Percentiles rank a stretch among this genome's conserved stretches.
These are phyloP conservation scores for Tachyglossus aculeatus DNA, from an alignment of 2,797 vertebrate species.

Conservation along the genomic window DNA sequence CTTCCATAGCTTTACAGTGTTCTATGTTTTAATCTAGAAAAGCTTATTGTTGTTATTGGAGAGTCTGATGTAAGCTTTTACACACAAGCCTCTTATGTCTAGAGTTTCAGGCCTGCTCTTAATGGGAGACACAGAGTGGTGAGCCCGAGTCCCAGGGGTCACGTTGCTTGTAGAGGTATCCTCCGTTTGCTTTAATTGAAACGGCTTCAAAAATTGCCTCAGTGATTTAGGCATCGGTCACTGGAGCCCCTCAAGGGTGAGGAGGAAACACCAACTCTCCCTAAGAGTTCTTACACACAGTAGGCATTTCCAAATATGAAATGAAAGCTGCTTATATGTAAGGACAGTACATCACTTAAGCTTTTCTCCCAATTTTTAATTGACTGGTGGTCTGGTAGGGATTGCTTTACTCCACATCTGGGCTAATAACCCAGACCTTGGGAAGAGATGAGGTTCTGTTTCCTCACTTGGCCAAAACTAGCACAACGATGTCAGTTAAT, in stretches of 20 bases:
- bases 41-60: neutral
- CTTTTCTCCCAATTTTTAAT: neutral
- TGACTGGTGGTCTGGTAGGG: neutral
- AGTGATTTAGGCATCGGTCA: neutral
- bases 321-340: neutral
- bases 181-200: conserved; percentile 10
- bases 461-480: neutral
- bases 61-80: neutral
- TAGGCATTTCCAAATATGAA: neutral
- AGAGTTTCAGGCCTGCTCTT: neutral
- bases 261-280: neutral
- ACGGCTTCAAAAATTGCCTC: conserved; percentile 9
- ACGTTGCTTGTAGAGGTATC: conserved; percentile 25
- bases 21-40: neutral
- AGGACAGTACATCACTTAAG: neutral
- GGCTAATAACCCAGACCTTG: conserved; percentile 12
- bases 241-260: neutral
- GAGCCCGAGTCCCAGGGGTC: neutral
- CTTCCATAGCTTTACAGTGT: conserved; percentile 11
- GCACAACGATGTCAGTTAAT: conserved; percentile 1
- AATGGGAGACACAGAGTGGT: neutral
- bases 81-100: neutral
- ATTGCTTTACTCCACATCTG: neutral
- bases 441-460: neutral
- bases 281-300: neutral